Base-by-base conservation (phyloP, 2,113 vertebrate genomes). In the Phalacrocorax carbo region DNA sequence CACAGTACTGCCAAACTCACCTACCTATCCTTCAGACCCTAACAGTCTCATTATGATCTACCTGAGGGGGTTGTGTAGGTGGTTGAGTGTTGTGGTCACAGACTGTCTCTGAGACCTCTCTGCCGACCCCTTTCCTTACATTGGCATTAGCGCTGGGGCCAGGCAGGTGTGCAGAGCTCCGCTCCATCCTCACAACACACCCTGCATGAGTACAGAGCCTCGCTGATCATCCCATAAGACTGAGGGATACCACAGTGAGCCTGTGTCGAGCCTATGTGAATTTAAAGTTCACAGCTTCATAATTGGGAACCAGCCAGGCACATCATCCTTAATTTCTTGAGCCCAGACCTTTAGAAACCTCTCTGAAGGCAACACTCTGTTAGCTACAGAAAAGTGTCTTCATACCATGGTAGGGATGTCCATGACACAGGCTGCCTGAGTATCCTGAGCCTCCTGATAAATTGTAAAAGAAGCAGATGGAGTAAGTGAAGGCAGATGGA, bases 141-240 rank as follows among this genome's bases (percentile, higher is more conserved):
- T 4, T 61, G 8, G 14, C 5, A 3, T 13, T 19, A 11, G 4
- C 11, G 30, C 15, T 64, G 52, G 22, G 55, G 15, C 58, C 8
- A 20, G 34, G 25, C 70, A 32, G 29, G 13, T 5, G 58, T 15
- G 80, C 48, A 23, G 38, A 54, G 61, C 12, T 25, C 17, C 10
- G 0, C 57, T 60, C 32, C 71, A 17, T 13, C 52, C 48, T 78
- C 66, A 13, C 23, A 40, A 22, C 42, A 21, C 13, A 3, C 14
- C 58, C 36, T 46, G 20, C 8, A 1, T 8, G 61, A 11, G 5
- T 54, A 10, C 36, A 40, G 27, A 13, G 61, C 10, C 38, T 15
- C 8, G 22, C 27, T 60, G 12, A 12, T 18, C 29, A 7, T 32
- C 61, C 32, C 1, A 0, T n/a, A 51, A 22, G 13, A 21, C 0